These are phyloP conservation scores for Petaurus breviceps DNA, from an alignment of 2,113 vertebrate species.

Conservation along the genomic window DNA sequence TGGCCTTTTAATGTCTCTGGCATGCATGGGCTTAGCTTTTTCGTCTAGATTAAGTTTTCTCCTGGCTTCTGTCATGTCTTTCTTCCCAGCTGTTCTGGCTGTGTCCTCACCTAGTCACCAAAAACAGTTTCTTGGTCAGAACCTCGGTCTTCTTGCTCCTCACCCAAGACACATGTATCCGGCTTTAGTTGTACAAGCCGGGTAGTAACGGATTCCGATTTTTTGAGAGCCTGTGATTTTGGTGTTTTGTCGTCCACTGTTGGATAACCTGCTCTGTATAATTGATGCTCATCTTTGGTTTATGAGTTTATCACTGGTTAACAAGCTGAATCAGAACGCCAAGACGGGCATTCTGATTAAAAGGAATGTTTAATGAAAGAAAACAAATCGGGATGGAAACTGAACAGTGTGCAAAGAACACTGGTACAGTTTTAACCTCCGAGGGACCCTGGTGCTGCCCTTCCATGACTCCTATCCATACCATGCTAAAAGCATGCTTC, in stretches of 20 bases:
- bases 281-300: conserved; percentile 77
- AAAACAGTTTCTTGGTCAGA: background rate
- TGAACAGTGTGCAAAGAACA: conserved; percentile 83
- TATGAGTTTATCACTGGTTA: conserved; percentile 77
- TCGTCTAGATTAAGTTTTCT: conserved; percentile 34
- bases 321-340: conserved; percentile 82
- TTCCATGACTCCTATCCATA: conserved; percentile 89
- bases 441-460: conserved; percentile 88
- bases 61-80: background rate
- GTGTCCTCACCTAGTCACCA: background rate
- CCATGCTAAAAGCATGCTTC: conserved; percentile 93
- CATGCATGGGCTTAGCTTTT: conserved; percentile 12
- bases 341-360: conserved; percentile 90
- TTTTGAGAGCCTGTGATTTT: conserved; percentile 68
- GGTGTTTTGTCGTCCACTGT: conserved; percentile 58
- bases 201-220: conserved; percentile 47
- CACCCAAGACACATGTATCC: conserved; percentile 51
- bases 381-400: conserved; percentile 87
- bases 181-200: conserved; percentile 66
- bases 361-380: conserved; percentile 91
- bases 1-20: background rate
- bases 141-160: background rate
- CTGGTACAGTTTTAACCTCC: conserved; percentile 85
- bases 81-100: background rate
- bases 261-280: conserved; percentile 41